Conservation (phyloP, 2,797 vertebrate genomes). For the Gallirallus australis region DNA sequence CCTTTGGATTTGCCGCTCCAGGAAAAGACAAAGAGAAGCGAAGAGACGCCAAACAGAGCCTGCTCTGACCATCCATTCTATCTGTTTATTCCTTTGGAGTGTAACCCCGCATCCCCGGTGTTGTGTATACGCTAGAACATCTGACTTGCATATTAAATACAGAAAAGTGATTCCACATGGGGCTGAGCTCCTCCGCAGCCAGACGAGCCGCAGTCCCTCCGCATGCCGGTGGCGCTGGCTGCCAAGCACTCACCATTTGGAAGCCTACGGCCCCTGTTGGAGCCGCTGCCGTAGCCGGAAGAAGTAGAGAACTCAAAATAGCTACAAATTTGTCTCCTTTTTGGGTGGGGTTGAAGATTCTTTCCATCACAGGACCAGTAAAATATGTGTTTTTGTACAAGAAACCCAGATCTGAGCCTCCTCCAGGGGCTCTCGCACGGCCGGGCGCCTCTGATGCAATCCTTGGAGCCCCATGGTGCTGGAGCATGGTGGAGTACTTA, state of each 20-base stretch:
- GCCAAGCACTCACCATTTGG: conserved; percentile 46
- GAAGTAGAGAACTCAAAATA: background rate
- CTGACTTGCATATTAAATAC: conserved; percentile 60
- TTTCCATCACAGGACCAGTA: background rate
- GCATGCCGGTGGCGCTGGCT: background rate
- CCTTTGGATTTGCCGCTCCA: background rate
- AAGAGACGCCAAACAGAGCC: background rate
- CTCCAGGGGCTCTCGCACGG: background rate
- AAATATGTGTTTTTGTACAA: background rate
- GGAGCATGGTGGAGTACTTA: background rate
- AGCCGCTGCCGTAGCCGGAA: background rate
- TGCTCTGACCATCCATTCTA: background rate
- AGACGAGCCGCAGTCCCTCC: conserved; percentile 30
- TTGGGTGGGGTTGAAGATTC: background rate
- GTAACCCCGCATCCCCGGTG: background rate
- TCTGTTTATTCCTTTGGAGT: background rate
- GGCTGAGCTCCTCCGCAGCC: conserved; percentile 13
- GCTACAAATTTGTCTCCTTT: background rate
- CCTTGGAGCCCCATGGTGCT: background rate
- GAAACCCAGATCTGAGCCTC: background rate
- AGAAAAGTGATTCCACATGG: conserved; percentile 70
- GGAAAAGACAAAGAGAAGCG: background rate
- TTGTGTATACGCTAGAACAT: background rate
- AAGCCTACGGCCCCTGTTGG: background rate
- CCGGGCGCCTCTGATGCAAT: background rate